Evolutionary conservation across 2,113 vertebrate species (phyloP).

Genomic region (Myotis brandtii): DNA sequence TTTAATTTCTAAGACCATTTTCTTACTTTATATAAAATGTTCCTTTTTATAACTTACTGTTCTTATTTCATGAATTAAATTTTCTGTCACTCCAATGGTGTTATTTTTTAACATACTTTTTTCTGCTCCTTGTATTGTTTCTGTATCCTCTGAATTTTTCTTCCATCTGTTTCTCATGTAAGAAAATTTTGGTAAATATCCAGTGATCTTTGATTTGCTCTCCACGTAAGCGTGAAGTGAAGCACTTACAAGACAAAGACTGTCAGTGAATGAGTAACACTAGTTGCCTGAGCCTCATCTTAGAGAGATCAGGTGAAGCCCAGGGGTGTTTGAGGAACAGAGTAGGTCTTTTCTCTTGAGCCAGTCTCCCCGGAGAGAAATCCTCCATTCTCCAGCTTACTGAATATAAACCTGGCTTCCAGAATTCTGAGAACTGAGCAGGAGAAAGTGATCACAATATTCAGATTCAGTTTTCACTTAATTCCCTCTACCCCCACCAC

Average conservation of each 20-base stretch:
- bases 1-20: not conserved
- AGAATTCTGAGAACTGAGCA: not conserved
- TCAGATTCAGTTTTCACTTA: not conserved
- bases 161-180: not conserved
- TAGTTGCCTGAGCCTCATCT: not conserved
- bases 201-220: not conserved
- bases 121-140: not conserved
- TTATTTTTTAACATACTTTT: not conserved
- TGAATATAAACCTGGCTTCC: not conserved
- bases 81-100: not conserved
- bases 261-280: not conserved
- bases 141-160: not conserved
- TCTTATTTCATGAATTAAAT: not conserved
- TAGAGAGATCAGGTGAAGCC: not conserved
- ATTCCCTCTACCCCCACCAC: not conserved
- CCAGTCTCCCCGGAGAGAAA: not conserved
- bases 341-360: not conserved
- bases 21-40: not conserved
- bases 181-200: not conserved
- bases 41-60: not conserved
- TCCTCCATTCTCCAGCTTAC: not conserved
- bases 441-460: not conserved
- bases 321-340: not conserved
- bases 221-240: not conserved
- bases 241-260: not conserved